Evolutionary conservation across 2,113 vertebrate genomes (phyloP), one percentile per base, ranked within the genome.

Genomic region (Prunella himalayana): DNA sequence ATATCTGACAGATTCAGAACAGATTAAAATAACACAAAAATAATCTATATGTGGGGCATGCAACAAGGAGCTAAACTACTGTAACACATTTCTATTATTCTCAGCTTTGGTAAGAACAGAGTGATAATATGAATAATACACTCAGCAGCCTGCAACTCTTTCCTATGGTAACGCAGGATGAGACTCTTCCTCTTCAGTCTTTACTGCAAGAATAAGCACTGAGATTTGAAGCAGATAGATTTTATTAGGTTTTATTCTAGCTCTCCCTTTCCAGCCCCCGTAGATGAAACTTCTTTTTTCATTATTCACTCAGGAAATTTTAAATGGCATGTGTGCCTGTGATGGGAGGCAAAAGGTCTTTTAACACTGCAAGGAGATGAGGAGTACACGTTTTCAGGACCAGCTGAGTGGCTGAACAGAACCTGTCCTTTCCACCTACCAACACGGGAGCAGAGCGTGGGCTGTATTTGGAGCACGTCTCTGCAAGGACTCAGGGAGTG

Each of bases 1-100:
- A 68, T 80, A 81, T 78, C 86, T 96, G 95, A 97, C 90, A 96
- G 92, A 97, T 96, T 92, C 85, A 61, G 88, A 94, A 86, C 94
- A 90, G 77, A 88, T 70, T 81, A 92, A 94, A 97, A 90, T 86
- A 84, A 71, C 88, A 70, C 50, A 31, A 86, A 95, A 94, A 88
- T 56, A 63, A 94, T 90, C 90, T 75, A 53, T 15, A 93, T 64
- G 88, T 22, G 12, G 51, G 2, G 7, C 68, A 83, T 64, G 85
- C 79, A 85, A 93, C 0, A 0, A 96, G 85, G 59, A 86, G 71
- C 68, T 93, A 31, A 95, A 93, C 64, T 82, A 82, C 93, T 86
- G 85, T 66, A 92, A 59, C 90, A 53, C 20, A 20, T 83, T 92
- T 83, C 76, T 72, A 86, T 96, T 96, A 75, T 86, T 45, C 92